Base-by-base conservation (phyloP, 2,888 invertebrate species). In the Pollenia labialis region DNA sequence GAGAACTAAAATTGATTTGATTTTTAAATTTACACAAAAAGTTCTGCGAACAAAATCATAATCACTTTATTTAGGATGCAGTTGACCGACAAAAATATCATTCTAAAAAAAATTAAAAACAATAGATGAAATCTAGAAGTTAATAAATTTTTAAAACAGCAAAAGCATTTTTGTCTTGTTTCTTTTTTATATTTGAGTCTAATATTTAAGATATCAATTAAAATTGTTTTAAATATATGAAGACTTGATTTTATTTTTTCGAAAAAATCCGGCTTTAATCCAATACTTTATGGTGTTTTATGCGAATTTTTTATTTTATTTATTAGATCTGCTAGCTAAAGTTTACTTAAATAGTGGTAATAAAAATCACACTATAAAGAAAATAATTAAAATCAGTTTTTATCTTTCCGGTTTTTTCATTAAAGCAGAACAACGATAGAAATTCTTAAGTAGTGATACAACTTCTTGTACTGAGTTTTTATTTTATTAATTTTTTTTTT, bases 361-460 rank as follows among this genome's bases (percentile, higher is more conserved):
- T 32, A 32, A 32, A 32, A 6, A 32, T 32, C 32, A 32, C 32
- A 32, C 32, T 56, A 52, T 8, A 16, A 8, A 9, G 16, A 16
- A n/a, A 16, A 52, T 52, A 16, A 16, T 52, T 52, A 52, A 9
- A 69, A 52, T 40, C 10, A 50, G 10, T 52, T 52, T 11, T 40
- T 52, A 69, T 69, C 50, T 40, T 69, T 52, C 68, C 50, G 50
- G 68, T 69, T 69, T 16, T 62, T 6, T 12, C 10, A 46, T 18
- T 66, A 11, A 32, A n/a, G 16, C 50, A 69, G 32, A 69, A 69
- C 32, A 50, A 52, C 32, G 4, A 1, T n/a, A 50, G 1, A 69
- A 69, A 69, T 69, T 69, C 68, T 69, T 69, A 40, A 9, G 40
- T 1, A 40, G 11, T 69, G 68, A 69, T 40, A 69, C 68, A 69